A percentile compares a stretch with the other conserved stretches of the same genome.
phyloP scores from a whole-genome alignment of 2,113 vertebrate genomes.

The Petrocephalus zakoni region DNA sequence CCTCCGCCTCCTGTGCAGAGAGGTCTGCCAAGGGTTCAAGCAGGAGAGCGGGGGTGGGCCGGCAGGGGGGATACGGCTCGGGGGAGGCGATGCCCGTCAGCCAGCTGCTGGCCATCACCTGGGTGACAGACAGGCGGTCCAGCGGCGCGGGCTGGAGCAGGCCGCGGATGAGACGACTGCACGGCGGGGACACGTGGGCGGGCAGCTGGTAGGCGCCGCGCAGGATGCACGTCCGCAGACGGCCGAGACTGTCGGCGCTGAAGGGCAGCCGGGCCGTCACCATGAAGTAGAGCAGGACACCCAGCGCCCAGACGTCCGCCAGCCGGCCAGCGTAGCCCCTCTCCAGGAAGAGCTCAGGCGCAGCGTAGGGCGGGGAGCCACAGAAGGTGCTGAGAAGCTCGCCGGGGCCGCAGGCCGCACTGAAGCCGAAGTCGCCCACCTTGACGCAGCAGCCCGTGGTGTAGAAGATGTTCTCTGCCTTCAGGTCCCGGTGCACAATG shows the following conservation, averaged over 20 bases:
- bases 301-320: slow-evolving; percentile 62
- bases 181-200: slow-evolving; percentile 41
- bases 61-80: slow-evolving; percentile 30
- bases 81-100: slow-evolving; percentile 50
- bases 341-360: slow-evolving; percentile 60
- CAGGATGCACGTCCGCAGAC: slow-evolving; percentile 52
- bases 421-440: slow-evolving; percentile 69
- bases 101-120: slow-evolving; percentile 52
- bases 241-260: slow-evolving; percentile 45
- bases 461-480: slow-evolving; percentile 67
- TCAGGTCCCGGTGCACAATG: slow-evolving; percentile 65
- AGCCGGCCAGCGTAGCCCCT: slow-evolving; percentile 48
- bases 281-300: slow-evolving; percentile 65
- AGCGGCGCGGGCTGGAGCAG: slow-evolving; percentile 46
- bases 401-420: slow-evolving; percentile 39
- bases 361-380: slow-evolving; percentile 62
- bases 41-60: slow-evolving; percentile 45
- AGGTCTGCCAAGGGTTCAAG: slow-evolving; percentile 33
- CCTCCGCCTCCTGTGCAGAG: slow-evolving; percentile 43
- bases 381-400: slow-evolving; percentile 57
- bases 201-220: slow-evolving; percentile 56
- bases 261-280: slow-evolving; percentile 59
- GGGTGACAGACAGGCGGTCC: slow-evolving; percentile 42
- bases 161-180: slow-evolving; percentile 53
- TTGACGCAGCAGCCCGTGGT: slow-evolving; percentile 59